Conservation (phyloP, 2,113 vertebrate genomes). For the Accipiter cooperii region DNA sequence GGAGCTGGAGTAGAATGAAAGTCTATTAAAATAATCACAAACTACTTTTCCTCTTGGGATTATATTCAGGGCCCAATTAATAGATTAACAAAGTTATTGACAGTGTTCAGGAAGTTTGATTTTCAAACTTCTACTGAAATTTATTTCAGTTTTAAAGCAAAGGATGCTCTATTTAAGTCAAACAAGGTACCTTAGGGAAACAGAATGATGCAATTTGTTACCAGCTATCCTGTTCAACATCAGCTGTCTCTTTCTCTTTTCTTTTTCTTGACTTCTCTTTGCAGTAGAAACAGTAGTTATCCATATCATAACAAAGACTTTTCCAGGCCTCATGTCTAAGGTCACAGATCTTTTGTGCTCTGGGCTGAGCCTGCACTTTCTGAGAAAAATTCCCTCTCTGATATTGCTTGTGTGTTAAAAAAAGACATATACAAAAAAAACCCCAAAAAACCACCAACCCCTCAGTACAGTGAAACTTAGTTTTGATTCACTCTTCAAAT, state of each 20-base stretch:
- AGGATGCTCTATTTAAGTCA: background rate
- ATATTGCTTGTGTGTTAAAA: background rate
- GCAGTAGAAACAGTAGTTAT: background rate
- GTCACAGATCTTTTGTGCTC: background rate
- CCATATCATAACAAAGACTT: background rate
- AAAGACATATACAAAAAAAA: background rate
- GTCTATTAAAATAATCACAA: background rate
- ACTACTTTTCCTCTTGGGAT: background rate
- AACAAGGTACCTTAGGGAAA: background rate
- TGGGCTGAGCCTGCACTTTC: background rate
- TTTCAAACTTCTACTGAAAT: background rate
- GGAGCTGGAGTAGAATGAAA: background rate
- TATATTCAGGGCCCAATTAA: background rate
- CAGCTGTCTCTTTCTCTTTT: background rate
- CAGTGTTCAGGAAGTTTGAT: background rate
- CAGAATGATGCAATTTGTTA: background rate
- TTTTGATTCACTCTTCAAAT: background rate
- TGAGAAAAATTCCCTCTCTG: background rate
- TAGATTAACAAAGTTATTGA: background rate
- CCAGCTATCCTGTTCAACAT: background rate
- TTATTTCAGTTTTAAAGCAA: background rate
- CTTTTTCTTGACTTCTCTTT: background rate
- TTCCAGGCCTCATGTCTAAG: background rate
- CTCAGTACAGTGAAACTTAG: background rate
- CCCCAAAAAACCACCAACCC: too few relatives aligned